These are phyloP conservation scores for Hypanus sabinus DNA, from an alignment of 2,113 vertebrate species.

Conservation along the genomic window DNA sequence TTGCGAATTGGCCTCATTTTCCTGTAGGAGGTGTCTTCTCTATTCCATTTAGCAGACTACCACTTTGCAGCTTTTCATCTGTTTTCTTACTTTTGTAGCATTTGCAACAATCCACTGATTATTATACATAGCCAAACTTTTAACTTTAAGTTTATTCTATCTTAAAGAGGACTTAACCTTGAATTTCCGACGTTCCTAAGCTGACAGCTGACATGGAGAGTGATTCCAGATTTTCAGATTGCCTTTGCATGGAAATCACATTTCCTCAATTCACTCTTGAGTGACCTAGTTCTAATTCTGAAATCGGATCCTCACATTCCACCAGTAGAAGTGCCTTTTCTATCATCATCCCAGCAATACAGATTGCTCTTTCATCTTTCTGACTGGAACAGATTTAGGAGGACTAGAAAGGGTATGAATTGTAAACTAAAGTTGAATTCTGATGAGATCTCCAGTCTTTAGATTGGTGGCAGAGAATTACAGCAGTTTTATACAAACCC, in stretches of 20 bases:
- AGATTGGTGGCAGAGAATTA: not conserved
- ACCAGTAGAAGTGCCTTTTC: not conserved
- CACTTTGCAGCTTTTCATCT: not conserved
- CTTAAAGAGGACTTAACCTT: not conserved
- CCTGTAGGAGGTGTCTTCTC: not conserved
- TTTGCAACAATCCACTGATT: not conserved
- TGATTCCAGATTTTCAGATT: not conserved
- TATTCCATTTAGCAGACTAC: no score
- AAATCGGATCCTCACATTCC: not conserved
- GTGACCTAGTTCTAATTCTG: not conserved
- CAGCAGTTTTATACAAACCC: no score
- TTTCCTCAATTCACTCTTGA: not conserved
- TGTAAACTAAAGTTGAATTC: not conserved
- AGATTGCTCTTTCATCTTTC: no score
- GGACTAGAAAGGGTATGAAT: not conserved
- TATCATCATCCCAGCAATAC: not conserved
- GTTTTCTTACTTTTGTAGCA: not conserved
- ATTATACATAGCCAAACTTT: no score
- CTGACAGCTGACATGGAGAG: not conserved
- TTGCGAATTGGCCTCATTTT: not conserved
- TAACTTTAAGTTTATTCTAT: not conserved
- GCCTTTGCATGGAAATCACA: not conserved
- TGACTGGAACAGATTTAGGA: not conserved
- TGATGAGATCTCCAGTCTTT: not conserved
- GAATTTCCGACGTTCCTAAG: not conserved